Conservation (phyloP, 1,140 invertebrate genomes). For the Apis florea region DNA sequence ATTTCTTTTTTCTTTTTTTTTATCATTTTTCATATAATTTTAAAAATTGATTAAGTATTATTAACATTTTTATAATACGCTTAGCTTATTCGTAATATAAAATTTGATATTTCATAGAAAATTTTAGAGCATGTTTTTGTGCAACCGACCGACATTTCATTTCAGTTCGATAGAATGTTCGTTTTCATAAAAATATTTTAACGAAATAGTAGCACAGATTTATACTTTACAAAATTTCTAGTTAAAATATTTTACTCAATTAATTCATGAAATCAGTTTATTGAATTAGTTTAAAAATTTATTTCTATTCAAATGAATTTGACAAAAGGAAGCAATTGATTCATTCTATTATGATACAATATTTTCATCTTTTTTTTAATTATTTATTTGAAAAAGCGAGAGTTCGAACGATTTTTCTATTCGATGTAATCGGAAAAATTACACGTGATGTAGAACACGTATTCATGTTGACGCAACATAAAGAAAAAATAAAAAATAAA, state of each 20-base stretch:
- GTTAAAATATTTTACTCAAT: too few relatives aligned
- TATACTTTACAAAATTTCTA: background rate
- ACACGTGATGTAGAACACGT: conserved; percentile 33
- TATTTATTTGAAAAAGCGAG: conserved; percentile 2
- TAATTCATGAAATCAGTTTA: too few relatives aligned
- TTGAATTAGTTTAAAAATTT: too few relatives aligned
- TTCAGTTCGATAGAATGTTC: background rate
- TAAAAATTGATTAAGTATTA: too few relatives aligned
- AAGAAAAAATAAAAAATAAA: background rate
- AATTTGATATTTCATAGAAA: background rate
- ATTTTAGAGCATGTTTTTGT: background rate
- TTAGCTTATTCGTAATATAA: background rate
- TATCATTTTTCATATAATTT: too few relatives aligned
- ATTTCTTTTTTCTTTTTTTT: background rate
- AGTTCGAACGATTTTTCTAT: conserved; percentile 43
- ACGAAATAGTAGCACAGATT: background rate
- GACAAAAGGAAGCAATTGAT: too few relatives aligned
- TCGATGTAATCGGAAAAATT: conserved; percentile 27
- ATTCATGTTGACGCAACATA: conserved; percentile 29
- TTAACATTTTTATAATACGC: background rate
- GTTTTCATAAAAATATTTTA: conserved; percentile 4
- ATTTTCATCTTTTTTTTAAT: too few relatives aligned
- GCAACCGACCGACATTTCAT: background rate
- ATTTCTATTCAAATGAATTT: too few relatives aligned
- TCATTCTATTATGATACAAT: too few relatives aligned